Conservation (phyloP, 2,113 vertebrate genomes). For the Alouatta palliata region DNA sequence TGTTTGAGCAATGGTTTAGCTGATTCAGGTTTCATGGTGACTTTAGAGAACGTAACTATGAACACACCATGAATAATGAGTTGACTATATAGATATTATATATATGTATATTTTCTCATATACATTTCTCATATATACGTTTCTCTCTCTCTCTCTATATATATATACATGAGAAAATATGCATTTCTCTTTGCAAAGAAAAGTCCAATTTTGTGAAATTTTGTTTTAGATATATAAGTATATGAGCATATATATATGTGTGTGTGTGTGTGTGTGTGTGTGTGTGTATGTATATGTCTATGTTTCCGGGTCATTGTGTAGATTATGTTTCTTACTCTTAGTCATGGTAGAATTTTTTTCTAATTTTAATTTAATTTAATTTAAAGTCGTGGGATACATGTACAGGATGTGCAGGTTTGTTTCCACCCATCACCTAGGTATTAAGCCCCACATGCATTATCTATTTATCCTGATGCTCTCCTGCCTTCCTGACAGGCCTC, state of each 20-base stretch:
- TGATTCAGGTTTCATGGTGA: background rate
- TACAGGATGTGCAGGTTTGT: no score
- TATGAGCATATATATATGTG: background rate
- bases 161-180: background rate
- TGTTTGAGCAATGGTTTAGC: background rate
- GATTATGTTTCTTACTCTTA: background rate
- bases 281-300: background rate
- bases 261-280: background rate
- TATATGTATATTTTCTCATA: no score
- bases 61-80: background rate
- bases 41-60: background rate
- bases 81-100: background rate
- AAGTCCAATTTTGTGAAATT: slow-evolving; percentile 2
- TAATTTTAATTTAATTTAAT: no score
- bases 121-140: no score
- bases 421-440: no score
- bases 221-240: background rate
- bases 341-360: background rate
- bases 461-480: no score
- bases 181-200: background rate
- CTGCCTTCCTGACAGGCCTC: no score
- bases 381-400: background rate
- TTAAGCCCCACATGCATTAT: no score
- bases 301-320: background rate
- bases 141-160: no score